Conservation (phyloP, 2,797 vertebrate genomes). For the Leucoraja ocellata region DNA sequence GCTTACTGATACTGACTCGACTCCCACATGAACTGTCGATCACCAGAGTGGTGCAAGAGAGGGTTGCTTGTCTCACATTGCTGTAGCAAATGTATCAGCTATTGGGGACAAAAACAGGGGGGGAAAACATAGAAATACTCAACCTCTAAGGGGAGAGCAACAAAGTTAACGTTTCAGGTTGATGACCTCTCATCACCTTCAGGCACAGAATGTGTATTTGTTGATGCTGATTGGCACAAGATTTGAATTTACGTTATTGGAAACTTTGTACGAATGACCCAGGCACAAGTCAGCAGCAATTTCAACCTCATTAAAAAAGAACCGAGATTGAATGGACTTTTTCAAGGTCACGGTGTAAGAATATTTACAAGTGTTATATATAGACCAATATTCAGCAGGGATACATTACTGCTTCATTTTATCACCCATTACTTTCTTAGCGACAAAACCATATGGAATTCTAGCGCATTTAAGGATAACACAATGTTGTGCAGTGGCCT, state of each 20-base stretch:
- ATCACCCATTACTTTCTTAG: not conserved
- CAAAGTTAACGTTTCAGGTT: no score
- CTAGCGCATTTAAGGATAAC: not conserved
- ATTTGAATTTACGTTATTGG: not conserved
- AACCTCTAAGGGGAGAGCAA: no score
- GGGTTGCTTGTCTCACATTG: not conserved
- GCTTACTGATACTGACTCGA: not conserved
- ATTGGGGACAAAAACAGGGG: no score
- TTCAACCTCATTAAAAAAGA: not conserved
- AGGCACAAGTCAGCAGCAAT: not conserved
- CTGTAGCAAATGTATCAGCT: not conserved
- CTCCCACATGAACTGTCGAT: not conserved
- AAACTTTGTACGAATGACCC: not conserved
- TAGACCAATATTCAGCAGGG: not conserved
- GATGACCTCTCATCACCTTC: no score
- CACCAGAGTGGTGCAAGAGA: not conserved
- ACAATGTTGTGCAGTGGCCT: not conserved
- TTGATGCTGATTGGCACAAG: not conserved
- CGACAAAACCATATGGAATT: not conserved
- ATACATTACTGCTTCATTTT: not conserved
- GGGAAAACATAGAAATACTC: no score
- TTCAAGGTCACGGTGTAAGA: not conserved
- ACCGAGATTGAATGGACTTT: not conserved
- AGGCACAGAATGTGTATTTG: not conserved
- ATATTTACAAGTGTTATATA: not conserved